Base-by-base conservation (phyloP, 2,113 vertebrate species). In the Semicossyphus pulcher region DNA sequence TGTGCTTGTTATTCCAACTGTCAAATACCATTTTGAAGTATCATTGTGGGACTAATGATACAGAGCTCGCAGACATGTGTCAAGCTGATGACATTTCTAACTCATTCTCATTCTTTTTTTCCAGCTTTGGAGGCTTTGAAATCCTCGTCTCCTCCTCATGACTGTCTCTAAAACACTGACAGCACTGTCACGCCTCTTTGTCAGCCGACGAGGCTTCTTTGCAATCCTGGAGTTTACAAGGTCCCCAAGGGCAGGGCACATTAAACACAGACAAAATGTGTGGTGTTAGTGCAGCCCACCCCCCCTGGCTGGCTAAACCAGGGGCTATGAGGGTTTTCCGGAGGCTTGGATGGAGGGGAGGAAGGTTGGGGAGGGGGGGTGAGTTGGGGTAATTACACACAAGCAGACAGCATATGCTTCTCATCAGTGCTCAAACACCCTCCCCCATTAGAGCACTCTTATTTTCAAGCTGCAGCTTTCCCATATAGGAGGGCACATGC, bases 371-470 rank as follows among this genome's bases (percentile, higher is more conserved):
- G 37, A 31, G 54, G 72, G 84, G 70, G 83, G 85, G 86, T 86
- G 88, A 93, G n/a, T 89, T 91, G 92, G 83, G 88, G 89, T 92
- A 94, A 93, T 94, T 93, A 91, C 91, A 92, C 83, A 88, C 88
- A 88, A 89, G 91, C 91, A 93, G 88, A 88, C 89, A 91, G 87
- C 93, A 94, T 93, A 91, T 94, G 93, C 91, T 94, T 93, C 92
- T 89, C 92, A 93, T 94, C 93, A 94, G 83, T 29, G 84, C 76
- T 81, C 73, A 82, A 78, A 90, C 81, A 89, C 88, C 91, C 85
- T 83, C 85, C 88, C 87, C 90, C 83, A 79, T 72, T 88, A 85
- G 87, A 63, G 77, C 62, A 88, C 86, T 93, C 81, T 92, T 90
- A 89, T 88, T 93, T 91, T 89, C 85, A 86, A 72, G 67, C 58